phyloP scores from a whole-genome alignment of 2,888 invertebrate species.

The Calameuta filiformis region DNA sequence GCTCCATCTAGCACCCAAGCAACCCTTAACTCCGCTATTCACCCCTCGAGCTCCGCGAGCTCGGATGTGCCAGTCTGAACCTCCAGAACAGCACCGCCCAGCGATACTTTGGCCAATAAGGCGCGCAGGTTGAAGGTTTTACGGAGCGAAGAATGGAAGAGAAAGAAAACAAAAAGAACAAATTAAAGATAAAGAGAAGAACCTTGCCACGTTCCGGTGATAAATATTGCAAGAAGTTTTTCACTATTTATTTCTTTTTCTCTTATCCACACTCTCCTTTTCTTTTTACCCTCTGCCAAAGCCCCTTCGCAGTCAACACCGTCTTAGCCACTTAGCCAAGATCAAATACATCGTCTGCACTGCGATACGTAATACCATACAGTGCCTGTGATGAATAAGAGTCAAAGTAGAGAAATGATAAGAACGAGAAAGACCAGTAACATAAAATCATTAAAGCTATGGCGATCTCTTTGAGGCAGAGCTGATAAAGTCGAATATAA shows the following conservation, averaged over 20 bases:
- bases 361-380: neutral
- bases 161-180: neutral
- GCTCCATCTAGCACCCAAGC: slow-evolving; percentile 37
- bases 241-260: neutral
- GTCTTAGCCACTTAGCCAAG: neutral
- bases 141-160: neutral
- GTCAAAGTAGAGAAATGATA: neutral
- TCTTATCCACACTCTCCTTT: neutral
- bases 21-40: slow-evolving; percentile 35
- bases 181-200: neutral
- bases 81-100: neutral
- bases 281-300: neutral
- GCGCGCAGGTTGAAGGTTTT: neutral
- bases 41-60: neutral
- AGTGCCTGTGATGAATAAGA: no score
- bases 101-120: neutral
- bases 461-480: neutral
- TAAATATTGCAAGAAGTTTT: neutral
- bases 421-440: neutral
- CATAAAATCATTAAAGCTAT: neutral
- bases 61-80: neutral
- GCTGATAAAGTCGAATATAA: neutral
- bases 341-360: neutral
- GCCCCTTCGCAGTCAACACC: neutral
- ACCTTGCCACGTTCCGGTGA: neutral